Conservation (phyloP, 2,113 vertebrate genomes). For the Pitta sordida region DNA sequence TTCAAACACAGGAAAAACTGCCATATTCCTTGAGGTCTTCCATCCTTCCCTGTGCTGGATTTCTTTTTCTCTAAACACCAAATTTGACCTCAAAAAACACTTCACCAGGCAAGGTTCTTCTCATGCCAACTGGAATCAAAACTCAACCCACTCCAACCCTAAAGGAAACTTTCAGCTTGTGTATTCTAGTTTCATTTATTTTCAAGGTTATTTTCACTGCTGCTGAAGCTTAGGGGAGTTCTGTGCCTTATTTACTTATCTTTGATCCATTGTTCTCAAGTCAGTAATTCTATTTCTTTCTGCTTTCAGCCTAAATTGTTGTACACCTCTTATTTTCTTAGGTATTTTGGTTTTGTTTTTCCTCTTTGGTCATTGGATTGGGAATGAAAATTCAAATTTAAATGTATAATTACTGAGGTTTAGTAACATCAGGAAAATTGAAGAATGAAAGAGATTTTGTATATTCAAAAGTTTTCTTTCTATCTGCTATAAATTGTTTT, state of each 20-base stretch:
- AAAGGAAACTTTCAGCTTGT: slow-evolving; percentile 18
- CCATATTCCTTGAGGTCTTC: slow-evolving; percentile 47
- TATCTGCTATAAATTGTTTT: not conserved
- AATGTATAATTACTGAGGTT: not conserved
- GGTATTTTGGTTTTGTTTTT: not conserved
- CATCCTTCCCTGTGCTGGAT: not conserved
- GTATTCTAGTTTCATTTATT: slow-evolving; percentile 18
- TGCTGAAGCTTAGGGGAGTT: slow-evolving; percentile 26
- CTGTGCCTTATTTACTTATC: slow-evolving; percentile 25
- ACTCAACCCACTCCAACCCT: not conserved
- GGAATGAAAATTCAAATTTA: not conserved
- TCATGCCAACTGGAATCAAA: slow-evolving; percentile 26
- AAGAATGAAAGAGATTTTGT: not conserved
- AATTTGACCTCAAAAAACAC: slow-evolving; percentile 36
- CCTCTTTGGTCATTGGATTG: not conserved
- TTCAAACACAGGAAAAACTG: slow-evolving; percentile 32
- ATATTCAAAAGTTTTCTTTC: not conserved
- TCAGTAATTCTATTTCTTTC: not conserved
- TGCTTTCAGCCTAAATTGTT: not conserved
- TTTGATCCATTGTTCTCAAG: slow-evolving; percentile 35
- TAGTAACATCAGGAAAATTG: not conserved
- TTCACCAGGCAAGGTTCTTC: not conserved
- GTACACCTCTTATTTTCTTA: slow-evolving; percentile 8
- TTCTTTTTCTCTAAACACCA: slow-evolving; percentile 11
- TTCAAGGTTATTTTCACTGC: slow-evolving; percentile 2